Evolutionary conservation across 37 sponge, comb jelly and placozoan species (phyloP), one percentile per base, ranked within the genome.

Genomic region (Dysidea cf. avara): DNA sequence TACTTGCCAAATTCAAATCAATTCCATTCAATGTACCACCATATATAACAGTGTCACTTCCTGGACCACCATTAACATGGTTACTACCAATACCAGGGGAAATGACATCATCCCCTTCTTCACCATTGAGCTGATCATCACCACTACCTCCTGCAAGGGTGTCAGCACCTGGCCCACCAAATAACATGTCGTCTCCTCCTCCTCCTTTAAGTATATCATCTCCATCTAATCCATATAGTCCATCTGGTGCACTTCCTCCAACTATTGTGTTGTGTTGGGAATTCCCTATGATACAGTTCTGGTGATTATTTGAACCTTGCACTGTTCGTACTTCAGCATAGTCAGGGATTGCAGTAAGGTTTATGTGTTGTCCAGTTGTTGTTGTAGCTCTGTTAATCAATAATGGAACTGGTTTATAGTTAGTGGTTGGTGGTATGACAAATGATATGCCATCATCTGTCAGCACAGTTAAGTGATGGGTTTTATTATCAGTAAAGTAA

Each of bases 131-230:
- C n/a, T n/a, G n/a, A n/a, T n/a, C n/a, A n/a, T n/a, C n/a, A n/a
- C n/a, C n/a, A 3, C 3, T 65, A 12, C 79, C 79, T 67, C 79
- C 79, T 13, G 20, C 32, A 12, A 78, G 20, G 3, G 29, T 56
- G 30, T 78, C 79, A 2, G 34, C n/a, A 25, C 77, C 77, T 34
- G 55, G 56, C 6, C 66, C 67, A n/a, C 77, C 77, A 33, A 28
- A 20, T 6, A 78, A 16, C 2, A 5, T 33, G 39, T 78, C 56
- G 25, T 53, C 47, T 21, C 79, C 79, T n/a, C 18, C 66, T 64
- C 77, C 77, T 22, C 77, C 77, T 24, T 63, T 65, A 2, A 76
- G 36, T 6, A 51, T 26, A 64, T 65, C 17, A 33, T 49, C 9
- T 64, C 54, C n/a, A n/a, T n/a, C n/a, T n/a, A n/a, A n/a, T n/a